Evolutionary conservation across 1,140 invertebrate genomes (phyloP), one percentile per base, ranked within the genome.

Genomic region (Penaeus japonicus): DNA sequence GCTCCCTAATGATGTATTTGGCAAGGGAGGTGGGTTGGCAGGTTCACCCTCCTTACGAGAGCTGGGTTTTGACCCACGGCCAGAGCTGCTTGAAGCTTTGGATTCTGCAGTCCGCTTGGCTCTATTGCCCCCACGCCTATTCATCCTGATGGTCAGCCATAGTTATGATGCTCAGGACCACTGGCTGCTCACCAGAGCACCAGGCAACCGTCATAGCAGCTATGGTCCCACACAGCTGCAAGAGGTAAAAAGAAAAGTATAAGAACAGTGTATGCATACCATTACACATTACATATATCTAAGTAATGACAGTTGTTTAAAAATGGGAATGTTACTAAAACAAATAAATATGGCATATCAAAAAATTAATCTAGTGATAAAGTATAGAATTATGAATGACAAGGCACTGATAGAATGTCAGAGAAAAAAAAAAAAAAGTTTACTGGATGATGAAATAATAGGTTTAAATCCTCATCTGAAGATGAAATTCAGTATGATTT

Each of bases 61-160:
- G 59, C 70, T 59, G 55, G 79, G 62, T 77, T 81, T 82, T 12
- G 86, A 65, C 32, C 86, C 86, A 57, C 86, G 86, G 47, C 80
- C 65, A 88, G 39, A 27, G 70, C 54, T 88, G 54, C 86, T 70
- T 32, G 86, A 83, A 83, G 80, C 80, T 59, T 88, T 88, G 79
- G 79, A 82, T 39, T 88, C 86, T 88, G 86, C 55, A 35, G 53
- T 88, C 80, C 86, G 86, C 77, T 88, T 88, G 54, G 86, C 86
- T 88, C 86, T 80, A 73, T 88, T 88, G 86, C 80, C 86, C 54
- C 86, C 86, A 32, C 86, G 86, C 73, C 86, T 88, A 88, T 88
- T 88, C 86, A 88, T 88, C 80, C 39, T 88, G 86, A 57, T 73
- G 70, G 80, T 88, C 86, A 78, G 81, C 86, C 86, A 88, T 88